phyloP scores from a whole-genome alignment of 1,140 invertebrate species.

The Nasonia longicornis region DNA sequence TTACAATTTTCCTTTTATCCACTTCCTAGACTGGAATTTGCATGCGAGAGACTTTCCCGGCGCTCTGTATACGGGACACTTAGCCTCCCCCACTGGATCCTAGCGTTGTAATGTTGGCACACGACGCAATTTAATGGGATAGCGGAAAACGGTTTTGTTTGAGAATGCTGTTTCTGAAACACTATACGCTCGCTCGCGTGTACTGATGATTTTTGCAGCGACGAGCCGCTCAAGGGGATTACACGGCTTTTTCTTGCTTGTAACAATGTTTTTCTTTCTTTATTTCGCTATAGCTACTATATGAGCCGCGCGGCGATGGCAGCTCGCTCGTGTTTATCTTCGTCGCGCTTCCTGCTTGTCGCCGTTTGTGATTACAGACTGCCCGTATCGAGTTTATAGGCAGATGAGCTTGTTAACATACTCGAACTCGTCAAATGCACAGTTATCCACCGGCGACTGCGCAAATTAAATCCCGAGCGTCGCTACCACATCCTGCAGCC shows the following conservation, averaged over 20 bases:
- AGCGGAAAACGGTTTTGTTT: constrained; percentile 20
- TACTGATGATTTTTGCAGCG: background rate
- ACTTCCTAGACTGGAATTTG: constrained; percentile 18
- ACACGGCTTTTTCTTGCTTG: too few species aligned
- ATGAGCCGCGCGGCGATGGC: too few species aligned
- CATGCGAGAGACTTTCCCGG: background rate
- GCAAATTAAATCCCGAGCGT: background rate
- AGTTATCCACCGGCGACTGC: background rate
- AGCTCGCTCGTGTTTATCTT: too few species aligned
- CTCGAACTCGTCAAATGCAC: background rate
- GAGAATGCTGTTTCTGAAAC: background rate
- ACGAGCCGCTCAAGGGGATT: too few species aligned
- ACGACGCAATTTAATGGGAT: constrained; percentile 21
- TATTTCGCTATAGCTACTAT: too few species aligned
- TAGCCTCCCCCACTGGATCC: background rate
- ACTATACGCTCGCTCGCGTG: background rate
- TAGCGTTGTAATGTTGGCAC: background rate
- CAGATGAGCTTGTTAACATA: background rate
- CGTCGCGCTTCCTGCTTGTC: background rate
- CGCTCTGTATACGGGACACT: background rate
- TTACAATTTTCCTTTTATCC: constrained; percentile 33
- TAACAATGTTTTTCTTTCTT: background rate
- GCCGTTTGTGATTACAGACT: too few species aligned
- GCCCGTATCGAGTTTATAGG: background rate
- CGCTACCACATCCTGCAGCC: too few species aligned